Conservation (phyloP, 1,140 invertebrate species). For the Panonychus citri region DNA sequence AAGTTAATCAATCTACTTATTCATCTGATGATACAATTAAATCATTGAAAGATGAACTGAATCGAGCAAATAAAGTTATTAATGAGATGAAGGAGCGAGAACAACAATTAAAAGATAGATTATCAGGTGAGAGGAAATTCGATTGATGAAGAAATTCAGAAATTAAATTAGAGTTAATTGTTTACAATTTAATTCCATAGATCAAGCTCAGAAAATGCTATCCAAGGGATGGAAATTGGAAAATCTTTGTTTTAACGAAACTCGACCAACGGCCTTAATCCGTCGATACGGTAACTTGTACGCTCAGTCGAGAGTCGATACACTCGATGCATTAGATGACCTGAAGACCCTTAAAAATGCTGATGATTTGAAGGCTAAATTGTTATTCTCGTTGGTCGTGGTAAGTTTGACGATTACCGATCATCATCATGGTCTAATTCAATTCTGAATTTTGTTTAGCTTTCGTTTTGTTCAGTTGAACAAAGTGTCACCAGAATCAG, state of each 20-base stretch:
- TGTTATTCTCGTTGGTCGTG: slow-evolving; percentile 78
- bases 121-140: background rate
- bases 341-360: slow-evolving; percentile 49
- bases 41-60: slow-evolving; percentile 26
- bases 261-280: slow-evolving; percentile 31
- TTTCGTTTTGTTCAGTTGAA: slow-evolving; percentile 34
- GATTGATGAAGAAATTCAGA: too few species aligned
- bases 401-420: too few species aligned
- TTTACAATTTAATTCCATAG: too few species aligned
- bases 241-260: slow-evolving; percentile 21
- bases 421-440: too few species aligned
- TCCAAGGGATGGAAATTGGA: slow-evolving; percentile 20
- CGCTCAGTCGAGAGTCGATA: slow-evolving; percentile 52
- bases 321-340: slow-evolving; percentile 53
- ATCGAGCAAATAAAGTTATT: slow-evolving; percentile 24
- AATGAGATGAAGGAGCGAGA: slow-evolving; percentile 26
- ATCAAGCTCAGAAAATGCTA: slow-evolving; percentile 22
- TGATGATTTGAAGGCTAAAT: slow-evolving; percentile 68
- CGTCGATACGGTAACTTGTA: slow-evolving; percentile 60
- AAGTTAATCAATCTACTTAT: too few species aligned
- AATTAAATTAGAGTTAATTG: too few species aligned
- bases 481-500: slow-evolving; percentile 27
- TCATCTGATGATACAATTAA: slow-evolving; percentile 27
- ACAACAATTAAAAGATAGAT: slow-evolving; percentile 18
- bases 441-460: slow-evolving; percentile 20